phyloP scores from a whole-genome alignment of 2,888 invertebrate species.

The Archips crataeganus region DNA sequence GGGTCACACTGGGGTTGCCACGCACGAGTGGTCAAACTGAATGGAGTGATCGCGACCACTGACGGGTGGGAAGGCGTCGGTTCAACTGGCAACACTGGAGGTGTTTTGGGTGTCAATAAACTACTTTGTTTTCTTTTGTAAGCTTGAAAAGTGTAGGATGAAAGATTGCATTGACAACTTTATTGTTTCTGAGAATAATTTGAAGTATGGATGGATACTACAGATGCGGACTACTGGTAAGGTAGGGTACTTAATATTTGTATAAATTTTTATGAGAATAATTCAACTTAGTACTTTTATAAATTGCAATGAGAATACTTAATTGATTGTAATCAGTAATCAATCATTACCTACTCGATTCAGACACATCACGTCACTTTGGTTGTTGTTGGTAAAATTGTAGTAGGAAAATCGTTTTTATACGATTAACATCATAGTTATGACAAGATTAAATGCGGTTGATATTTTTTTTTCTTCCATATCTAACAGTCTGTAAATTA shows the following conservation, averaged over 20 bases:
- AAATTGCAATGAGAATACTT: no score
- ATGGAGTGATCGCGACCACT: slow-evolving; percentile 66
- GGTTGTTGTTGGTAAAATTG: background rate
- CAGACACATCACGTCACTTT: no score
- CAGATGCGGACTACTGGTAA: no score
- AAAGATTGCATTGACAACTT: background rate
- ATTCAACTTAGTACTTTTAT: no score
- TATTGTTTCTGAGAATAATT: background rate
- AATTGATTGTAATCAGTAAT: no score
- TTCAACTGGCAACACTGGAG: slow-evolving; percentile 33
- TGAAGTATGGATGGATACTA: no score
- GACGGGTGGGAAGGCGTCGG: slow-evolving; percentile 29
- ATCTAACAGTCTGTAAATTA: background rate
- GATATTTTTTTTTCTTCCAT: no score
- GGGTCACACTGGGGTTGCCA: slow-evolving; percentile 41
- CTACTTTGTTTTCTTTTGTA: slow-evolving; percentile 1
- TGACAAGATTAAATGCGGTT: background rate
- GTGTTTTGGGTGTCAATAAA: slow-evolving; percentile 10
- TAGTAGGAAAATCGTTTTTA: background rate
- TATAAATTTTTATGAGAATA: no score
- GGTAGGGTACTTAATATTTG: no score
- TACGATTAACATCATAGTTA: no score
- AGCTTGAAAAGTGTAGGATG: background rate
- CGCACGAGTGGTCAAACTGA: slow-evolving; percentile 79
- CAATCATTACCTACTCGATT: no score